Evolutionary conservation across 2,797 vertebrate species (phyloP), one percentile per base, ranked within the genome.

Genomic region (Urophycis tenuis): DNA sequence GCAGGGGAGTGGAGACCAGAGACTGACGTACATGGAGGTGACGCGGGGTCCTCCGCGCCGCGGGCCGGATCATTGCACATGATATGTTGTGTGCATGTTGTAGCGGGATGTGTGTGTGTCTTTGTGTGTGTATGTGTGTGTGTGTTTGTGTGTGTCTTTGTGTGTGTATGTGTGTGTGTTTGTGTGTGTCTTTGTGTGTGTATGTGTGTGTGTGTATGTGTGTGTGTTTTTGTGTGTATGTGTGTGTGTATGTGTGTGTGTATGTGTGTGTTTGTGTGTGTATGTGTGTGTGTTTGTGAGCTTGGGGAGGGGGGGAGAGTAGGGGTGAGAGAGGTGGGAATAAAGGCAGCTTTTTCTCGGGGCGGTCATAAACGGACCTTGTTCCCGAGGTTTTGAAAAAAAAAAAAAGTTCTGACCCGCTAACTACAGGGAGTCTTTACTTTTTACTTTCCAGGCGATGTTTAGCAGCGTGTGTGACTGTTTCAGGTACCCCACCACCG

Each of bases 351-450:
- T 53, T 73, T n/a, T 78, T 77, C 82, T 78, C 81, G 81, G 79
- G 79, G 81, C 82, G 74, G 81, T 81, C 79, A 92, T 87, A 91
- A 92, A 80, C 85, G 85, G 89, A 85, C 86, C 91, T 91, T 92
- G 89, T 92, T 91, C 30, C 84, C 84, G 9, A 79, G 77, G n/a
- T n/a, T n/a, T n/a, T n/a, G n/a, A n/a, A n/a, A n/a, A n/a, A n/a
- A n/a, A n/a, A n/a, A n/a, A n/a, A n/a, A n/a, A n/a, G n/a, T n/a
- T n/a, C n/a, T n/a, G n/a, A n/a, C n/a, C n/a, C n/a, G 22, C 4
- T 11, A 79, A 80, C 84, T 73, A 89, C 89, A 79, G 85, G 74
- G 81, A 88, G 89, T 91, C 85, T 90, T 73, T 60, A 60, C 83
- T n/a, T n/a, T n/a, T n/a, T n/a, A n/a, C n/a, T n/a, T n/a, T n/a